Evolutionary conservation across 2,113 vertebrate genomes (phyloP).

Genomic region (Calypte anna): DNA sequence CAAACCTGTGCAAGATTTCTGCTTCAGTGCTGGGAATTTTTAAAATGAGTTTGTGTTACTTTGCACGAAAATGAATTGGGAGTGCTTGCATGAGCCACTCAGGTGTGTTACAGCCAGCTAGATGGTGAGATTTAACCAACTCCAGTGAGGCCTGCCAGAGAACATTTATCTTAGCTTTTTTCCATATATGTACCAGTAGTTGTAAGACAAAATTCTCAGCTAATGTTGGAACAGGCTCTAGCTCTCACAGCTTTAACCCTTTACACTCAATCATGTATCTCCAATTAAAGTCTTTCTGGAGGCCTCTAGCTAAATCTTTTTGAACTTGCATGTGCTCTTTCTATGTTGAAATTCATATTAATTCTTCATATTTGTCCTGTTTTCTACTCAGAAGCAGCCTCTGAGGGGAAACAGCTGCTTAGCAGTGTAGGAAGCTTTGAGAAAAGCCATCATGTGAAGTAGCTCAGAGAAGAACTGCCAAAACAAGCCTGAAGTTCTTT

Average conservation of each 20-base stretch:
- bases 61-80: background rate
- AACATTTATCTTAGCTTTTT: background rate
- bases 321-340: background rate
- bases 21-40: background rate
- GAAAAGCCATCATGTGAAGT: background rate
- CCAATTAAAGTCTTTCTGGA: background rate
- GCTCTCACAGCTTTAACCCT: background rate
- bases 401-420: background rate
- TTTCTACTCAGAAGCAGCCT: background rate
- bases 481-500: background rate
- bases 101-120: background rate
- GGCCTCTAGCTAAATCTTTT: background rate
- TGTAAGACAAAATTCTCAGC: background rate
- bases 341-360: background rate
- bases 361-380: background rate
- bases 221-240: background rate
- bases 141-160: background rate
- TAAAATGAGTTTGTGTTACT: background rate
- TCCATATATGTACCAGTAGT: background rate
- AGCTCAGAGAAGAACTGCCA: background rate
- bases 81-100: background rate
- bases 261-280: background rate
- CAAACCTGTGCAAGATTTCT: background rate
- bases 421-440: background rate
- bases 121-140: background rate